Evolutionary conservation across 1,140 invertebrate species (phyloP), one percentile per base, ranked within the genome.

Genomic region (Megalonaias nervosa): DNA sequence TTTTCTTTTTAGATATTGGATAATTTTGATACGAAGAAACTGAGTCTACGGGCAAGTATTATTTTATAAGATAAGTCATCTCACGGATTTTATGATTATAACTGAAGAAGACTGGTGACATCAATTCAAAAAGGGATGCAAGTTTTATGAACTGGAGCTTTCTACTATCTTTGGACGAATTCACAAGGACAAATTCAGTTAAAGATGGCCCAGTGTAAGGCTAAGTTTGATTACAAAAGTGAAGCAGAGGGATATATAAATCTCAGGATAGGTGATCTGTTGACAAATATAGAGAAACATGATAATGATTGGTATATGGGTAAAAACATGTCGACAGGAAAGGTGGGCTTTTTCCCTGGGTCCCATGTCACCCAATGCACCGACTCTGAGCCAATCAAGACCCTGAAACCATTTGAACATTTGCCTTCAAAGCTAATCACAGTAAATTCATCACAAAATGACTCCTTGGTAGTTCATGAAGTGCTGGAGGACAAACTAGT

Each of bases 171-270:
- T 6, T 48, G 38, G 6, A 48, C 6, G 38, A 9, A 48, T 48
- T 31, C 31, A 31, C 5, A 5, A 31, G 31, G 31, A 31, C 31
- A 2, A 31, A 31, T 31, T 48, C 38, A 48, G 38, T 48, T 48
- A 11, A n/a, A 48, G 11, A 48, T 48, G 38, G 38, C 38, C 11
- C 38, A 48, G 6, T 48, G 6, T 48, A 48, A 48, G 38, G 38
- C 38, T 6, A 48, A 48, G 0, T 48, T 48, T 67, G 19, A 31
- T 17, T 11, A 66, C 48, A 55, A 56, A 2, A 57, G 62, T 15
- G 72, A 67, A n/a, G 58, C 71, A 23, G 69, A 71, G 21, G 65
- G 65, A 38, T 74, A 65, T 68, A 67, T 74, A 17, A 23, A 12
- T 21, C 21, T 68, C 5, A 62, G 21, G n/a, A 15, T 67, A 5